Conservation (phyloP, 2,797 vertebrate species). For the Onychomys arenicola region DNA sequence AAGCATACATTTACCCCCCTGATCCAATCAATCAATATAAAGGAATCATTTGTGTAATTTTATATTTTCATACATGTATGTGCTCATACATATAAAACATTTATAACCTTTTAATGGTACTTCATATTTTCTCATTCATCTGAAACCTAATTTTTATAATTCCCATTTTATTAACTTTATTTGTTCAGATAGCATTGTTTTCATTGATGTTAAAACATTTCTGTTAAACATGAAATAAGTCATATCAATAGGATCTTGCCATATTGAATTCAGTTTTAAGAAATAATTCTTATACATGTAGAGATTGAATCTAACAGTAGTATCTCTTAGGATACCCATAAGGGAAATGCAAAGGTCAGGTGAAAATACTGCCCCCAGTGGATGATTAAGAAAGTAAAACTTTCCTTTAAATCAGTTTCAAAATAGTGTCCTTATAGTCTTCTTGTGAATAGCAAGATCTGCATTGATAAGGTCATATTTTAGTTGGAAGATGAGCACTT, state of each 20-base stretch:
- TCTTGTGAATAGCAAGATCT: not conserved
- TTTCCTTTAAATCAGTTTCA: conserved; percentile 39
- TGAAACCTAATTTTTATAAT: conserved; percentile 17
- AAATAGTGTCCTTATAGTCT: not conserved
- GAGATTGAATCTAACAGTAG: not conserved
- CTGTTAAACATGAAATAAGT: conserved; percentile 36
- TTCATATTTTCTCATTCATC: not conserved
- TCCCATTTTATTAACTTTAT: conserved; percentile 43
- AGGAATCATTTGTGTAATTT: not conserved
- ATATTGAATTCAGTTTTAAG: conserved; percentile 42
- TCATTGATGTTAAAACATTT: not conserved
- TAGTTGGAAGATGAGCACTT: not conserved
- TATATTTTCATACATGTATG: not conserved
- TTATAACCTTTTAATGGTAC: not conserved
- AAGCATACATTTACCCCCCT: conserved; percentile 36
- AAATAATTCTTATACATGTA: not conserved
- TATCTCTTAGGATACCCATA: not conserved
- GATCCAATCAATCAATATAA: not conserved
- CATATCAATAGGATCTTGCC: conserved; percentile 6
- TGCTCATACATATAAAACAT: not conserved
- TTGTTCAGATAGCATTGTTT: conserved; percentile 45
- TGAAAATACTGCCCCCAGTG: not conserved
- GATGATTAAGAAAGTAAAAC: not conserved
- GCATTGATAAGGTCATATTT: not conserved
- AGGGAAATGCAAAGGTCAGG: not conserved